Conservation (phyloP, 1,140 invertebrate species). For the Trissolcus basalis region DNA sequence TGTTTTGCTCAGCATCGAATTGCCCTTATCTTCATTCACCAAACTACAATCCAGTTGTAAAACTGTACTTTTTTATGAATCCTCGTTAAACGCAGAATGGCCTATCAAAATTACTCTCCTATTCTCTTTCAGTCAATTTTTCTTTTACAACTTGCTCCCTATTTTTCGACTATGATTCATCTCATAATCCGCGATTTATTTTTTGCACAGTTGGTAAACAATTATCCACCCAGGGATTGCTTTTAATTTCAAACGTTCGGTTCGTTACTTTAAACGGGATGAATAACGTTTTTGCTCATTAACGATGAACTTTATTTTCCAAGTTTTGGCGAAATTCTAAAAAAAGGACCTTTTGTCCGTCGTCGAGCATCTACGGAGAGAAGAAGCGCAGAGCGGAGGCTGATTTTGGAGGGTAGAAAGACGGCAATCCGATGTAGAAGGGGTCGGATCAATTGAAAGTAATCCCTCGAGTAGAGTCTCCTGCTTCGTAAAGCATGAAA, state of each 20-base stretch:
- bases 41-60: constrained; percentile 46
- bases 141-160: too few relatives aligned
- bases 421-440: constrained; percentile 59
- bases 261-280: constrained; percentile 8
- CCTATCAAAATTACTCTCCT: constrained; percentile 33
- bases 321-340: not conserved
- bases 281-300: constrained; percentile 29
- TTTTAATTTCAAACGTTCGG: not conserved
- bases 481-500: constrained; percentile 71
- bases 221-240: not conserved
- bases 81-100: constrained; percentile 13
- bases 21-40: constrained; percentile 49
- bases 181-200: too few relatives aligned
- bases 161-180: too few relatives aligned
- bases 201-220: too few relatives aligned
- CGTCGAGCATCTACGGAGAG: constrained; percentile 41
- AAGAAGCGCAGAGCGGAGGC: constrained; percentile 43
- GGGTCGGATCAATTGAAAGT: constrained; percentile 72
- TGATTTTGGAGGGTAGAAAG: constrained; percentile 52
- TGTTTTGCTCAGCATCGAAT: constrained; percentile 42
- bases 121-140: too few relatives aligned
- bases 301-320: constrained; percentile 4
- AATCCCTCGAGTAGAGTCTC: constrained; percentile 73
- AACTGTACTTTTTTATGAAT: constrained; percentile 27
- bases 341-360: constrained; percentile 9